Evolutionary conservation across 1,140 invertebrate genomes (phyloP), one percentile per base, ranked within the genome.

Genomic region (Drosophila willistoni): DNA sequence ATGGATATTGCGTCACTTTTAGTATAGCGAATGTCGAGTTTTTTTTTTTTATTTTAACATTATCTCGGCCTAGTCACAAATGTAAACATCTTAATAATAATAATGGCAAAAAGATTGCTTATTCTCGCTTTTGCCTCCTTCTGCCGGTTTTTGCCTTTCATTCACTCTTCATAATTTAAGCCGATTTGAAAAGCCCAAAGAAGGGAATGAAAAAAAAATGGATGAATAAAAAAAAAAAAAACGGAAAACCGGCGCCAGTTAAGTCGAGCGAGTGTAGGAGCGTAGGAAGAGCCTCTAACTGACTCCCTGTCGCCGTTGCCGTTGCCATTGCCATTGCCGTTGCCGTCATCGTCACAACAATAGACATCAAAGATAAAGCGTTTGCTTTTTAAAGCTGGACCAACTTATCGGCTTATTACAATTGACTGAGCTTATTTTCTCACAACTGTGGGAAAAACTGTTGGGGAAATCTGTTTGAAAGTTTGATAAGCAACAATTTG

Each of bases 21-120:
- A 13, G 36, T 39, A 13, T 39, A 22, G 19, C 19, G 4, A 4
- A 12, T 51, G 7, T 7, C 17, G 7, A 2, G 0, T 4, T 39
- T 13, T 39, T 36, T 36, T 36, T 36, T 34, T 34, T 34, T n/a
- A n/a, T n/a, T n/a, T 36, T 12, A 13, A 39, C 39, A 75, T 67
- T 63, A 67, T 72, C 73, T 56, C n/a, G 75, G 63, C 42, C 64
- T 68, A 36, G 71, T 44, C 64, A 22, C 22, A 59, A 79, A 76
- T 71, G 73, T 75, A 76, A 79, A 79, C 76, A 79, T 72, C 73
- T 79, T 75, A 76, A 76, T 75, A 75, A 76, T 75, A 67, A 79
- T 64, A 64, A 64, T 64, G 61, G 47, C 17, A 22, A 55, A 78
- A 71, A 71, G 66, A 78, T 75, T 60, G 54, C 63, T 61, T 61